Conservation (phyloP, 2,113 vertebrate genomes). For the Fulmarus glacialis region DNA sequence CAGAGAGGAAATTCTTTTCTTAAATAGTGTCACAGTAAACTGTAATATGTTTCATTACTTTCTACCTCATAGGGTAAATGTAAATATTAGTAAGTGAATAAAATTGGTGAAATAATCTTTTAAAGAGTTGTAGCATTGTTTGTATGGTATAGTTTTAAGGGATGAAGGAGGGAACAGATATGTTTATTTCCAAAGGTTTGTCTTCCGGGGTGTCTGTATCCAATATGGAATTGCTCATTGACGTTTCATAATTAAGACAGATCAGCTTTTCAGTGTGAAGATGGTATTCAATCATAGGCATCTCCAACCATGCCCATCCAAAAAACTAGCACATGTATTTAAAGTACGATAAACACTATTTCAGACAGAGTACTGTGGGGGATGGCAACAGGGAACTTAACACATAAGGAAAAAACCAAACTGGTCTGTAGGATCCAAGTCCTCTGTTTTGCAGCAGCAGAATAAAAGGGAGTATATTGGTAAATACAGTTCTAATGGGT, state of each 20-base stretch:
- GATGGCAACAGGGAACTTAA: neutral
- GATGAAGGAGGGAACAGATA: neutral
- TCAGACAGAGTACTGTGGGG: too few relatives aligned
- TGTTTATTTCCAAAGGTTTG: accelerated
- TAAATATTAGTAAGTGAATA: too few relatives aligned
- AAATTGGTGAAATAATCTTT: neutral
- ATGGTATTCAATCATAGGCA: neutral
- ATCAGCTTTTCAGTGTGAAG: neutral
- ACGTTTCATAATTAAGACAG: neutral
- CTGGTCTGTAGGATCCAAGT: neutral
- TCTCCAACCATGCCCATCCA: neutral
- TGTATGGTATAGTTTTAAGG: neutral
- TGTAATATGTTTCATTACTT: neutral
- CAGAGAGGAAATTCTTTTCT: neutral
- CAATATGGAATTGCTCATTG: neutral
- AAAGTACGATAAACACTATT: neutral
- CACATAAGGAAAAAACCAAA: neutral
- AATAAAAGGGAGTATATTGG: neutral
- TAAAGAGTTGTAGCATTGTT: neutral
- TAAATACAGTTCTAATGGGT: accelerated
- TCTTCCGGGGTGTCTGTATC: neutral
- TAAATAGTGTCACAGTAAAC: neutral
- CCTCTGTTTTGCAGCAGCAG: neutral
- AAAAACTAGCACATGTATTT: neutral
- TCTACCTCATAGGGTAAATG: neutral